Conservation (phyloP, 2,113 vertebrate genomes). For the Rattus rattus region DNA sequence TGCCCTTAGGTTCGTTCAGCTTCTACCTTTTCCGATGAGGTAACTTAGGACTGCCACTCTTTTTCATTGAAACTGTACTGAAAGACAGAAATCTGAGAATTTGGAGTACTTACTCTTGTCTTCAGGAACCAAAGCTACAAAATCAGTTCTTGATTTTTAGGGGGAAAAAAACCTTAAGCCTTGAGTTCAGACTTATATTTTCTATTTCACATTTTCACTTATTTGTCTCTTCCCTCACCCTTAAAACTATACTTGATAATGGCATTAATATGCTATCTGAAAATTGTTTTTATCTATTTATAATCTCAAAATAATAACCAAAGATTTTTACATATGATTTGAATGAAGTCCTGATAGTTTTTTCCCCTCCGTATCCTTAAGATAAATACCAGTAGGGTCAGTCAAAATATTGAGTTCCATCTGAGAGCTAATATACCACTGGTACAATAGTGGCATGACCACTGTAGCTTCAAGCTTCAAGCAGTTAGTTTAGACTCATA, state of each 20-base stretch:
- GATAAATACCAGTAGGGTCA: not conserved
- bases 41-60: not conserved
- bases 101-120: not conserved
- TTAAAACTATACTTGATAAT: conserved; percentile 31
- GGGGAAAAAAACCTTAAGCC: not conserved
- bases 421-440: too few species aligned
- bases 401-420: not conserved
- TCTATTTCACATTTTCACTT: conserved; percentile 15
- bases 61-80: not conserved
- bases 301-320: conserved; percentile 3
- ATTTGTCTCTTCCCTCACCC: conserved; percentile 13
- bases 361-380: not conserved
- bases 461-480: not conserved
- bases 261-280: not conserved
- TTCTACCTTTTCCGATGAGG: not conserved
- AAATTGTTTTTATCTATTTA: not conserved
- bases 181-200: conserved; percentile 20
- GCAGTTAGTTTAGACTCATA: not conserved
- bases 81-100: not conserved
- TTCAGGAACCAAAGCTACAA: conserved; percentile 5
- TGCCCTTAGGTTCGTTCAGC: not conserved
- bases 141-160: not conserved
- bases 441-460: not conserved
- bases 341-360: not conserved
- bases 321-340: not conserved